Evolutionary conservation across 2,888 invertebrate species (phyloP), one percentile per base, ranked within the genome.

Genomic region (Agrotis exclamationis): DNA sequence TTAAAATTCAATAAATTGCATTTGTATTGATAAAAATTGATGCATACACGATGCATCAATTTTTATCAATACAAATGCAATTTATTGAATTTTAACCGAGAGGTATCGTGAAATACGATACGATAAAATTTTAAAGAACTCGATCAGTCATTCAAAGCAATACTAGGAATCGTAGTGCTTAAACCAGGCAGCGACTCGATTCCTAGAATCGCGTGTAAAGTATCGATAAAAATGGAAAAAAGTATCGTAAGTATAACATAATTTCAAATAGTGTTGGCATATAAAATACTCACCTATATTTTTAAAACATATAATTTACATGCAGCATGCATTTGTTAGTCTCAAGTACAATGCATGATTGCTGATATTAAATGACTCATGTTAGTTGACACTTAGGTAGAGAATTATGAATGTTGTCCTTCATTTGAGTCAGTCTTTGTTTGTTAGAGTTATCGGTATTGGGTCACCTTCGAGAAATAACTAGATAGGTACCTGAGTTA

Each of bases 301-400:
- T 13, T 20, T 56, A 33, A 14, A 44, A 28, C 20, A 56, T 24
- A 24, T 63, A 56, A 33, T 54, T 63, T 47, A 74, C n/a, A 59
- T 67, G 47, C 58, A 47, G 47, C 20, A 9, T 79, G 54, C 50
- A 79, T 74, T 54, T 53, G 6, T 51, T 16, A 59, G 56, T 22
- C 20, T 59, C 13, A 20, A 47, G 47, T 74, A 79, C 60, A 78
- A 74, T n/a, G n/a, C 18, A 11, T 33, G 11, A 53, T 63, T 66
- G 65, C 60, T 51, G 28, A 22, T 18, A 58, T 39, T 33, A 28
- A 11, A 16, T 79, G 80, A 63, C 28, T 66, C 63, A 65, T 18
- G 39, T 28, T 4, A n/a, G 45, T 79, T 65, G 68, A 69, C 66
- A 64, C 51, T 51, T 54, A n/a, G 73, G 66, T 76, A 50, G n/a